Conservation (phyloP, 1,140 invertebrate genomes). For the Conus betulinus region DNA sequence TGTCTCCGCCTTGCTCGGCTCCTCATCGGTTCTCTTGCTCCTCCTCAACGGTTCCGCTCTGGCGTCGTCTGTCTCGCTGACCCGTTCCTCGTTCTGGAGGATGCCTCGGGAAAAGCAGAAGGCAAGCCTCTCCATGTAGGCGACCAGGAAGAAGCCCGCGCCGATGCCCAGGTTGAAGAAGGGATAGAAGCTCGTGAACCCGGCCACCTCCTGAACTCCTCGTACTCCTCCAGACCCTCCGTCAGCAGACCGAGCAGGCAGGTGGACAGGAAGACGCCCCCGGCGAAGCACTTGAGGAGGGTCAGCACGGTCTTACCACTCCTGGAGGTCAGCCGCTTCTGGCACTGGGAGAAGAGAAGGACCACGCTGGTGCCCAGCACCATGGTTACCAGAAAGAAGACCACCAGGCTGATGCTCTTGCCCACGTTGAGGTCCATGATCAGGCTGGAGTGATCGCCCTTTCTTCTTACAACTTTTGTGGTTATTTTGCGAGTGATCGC, state of each 20-base stretch:
- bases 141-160: slow-evolving; percentile 78
- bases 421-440: slow-evolving; percentile 20
- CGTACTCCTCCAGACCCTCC: slow-evolving; percentile 73
- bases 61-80: background rate
- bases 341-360: slow-evolving; percentile 5
- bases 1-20: no score
- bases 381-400: slow-evolving; percentile 30
- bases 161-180: slow-evolving; percentile 62
- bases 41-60: no score
- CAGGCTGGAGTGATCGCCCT: no score
- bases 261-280: slow-evolving; percentile 78
- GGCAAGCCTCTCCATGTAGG: slow-evolving; percentile 30
- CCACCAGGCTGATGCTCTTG: slow-evolving; percentile 27
- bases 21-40: no score
- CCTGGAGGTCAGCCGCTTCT: background rate
- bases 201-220: slow-evolving; percentile 27
- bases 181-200: background rate
- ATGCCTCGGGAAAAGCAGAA: background rate
- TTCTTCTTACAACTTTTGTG: no score
- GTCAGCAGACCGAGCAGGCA: slow-evolving; percentile 78
- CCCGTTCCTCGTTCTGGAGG: background rate
- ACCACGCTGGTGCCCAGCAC: slow-evolving; percentile 19
- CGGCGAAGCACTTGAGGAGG: slow-evolving; percentile 75
- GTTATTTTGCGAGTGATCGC: no score
- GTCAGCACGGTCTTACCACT: background rate